Base-by-base conservation (phyloP, 2,888 invertebrate genomes). In the Formica aserva region DNA sequence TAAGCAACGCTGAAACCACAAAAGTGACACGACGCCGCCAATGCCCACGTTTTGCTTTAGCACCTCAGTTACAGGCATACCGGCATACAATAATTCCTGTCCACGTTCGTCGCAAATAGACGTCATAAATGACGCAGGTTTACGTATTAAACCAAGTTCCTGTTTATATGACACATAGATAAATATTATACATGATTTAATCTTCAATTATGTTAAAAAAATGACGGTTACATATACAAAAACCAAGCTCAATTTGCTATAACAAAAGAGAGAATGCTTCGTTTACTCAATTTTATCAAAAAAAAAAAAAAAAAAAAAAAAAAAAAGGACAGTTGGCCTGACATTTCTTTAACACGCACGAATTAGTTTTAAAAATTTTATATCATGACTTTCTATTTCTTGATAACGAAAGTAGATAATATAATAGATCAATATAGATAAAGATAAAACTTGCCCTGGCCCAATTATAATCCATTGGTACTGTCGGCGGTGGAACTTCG, bases 401-500 rank as follows among this genome's bases (percentile, higher is more conserved):
- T 67, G n/a, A 60, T 75, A 63, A 32, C 3, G 11, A 85, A 65
- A 63, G 45, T 66, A 26, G 26, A 4, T 32, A 52, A n/a, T 11
- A 57, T 48, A 26, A 1, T 32, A 81, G 5, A 48, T 63, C 18
- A 80, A 65, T 32, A 65, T 32, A 45, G 13, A 32, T 80, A 38
- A 18, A 57, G 3, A 65, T 26, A 62, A 18, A 45, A 94, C 95
- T 94, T 86, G 96, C 96, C 95, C 98, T 96, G 0, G 99, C 99
- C 99, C 99, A 99, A 87, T 97, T 98, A 95, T 98, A 99, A 95
- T 99, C 99, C 99, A 99, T 99, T 11, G 99, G 99, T n/a, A 99
- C 99, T 26, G 99, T 99, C 2, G 99, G 99, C 52, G 99, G 99
- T 13, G 99, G 98, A 74, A 98, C 96, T 95, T 99, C 99, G 63